Evolutionary conservation across 1,140 invertebrate species (phyloP), one percentile per base, ranked within the genome.

Genomic region (Polypedilum vanderplanki): DNA sequence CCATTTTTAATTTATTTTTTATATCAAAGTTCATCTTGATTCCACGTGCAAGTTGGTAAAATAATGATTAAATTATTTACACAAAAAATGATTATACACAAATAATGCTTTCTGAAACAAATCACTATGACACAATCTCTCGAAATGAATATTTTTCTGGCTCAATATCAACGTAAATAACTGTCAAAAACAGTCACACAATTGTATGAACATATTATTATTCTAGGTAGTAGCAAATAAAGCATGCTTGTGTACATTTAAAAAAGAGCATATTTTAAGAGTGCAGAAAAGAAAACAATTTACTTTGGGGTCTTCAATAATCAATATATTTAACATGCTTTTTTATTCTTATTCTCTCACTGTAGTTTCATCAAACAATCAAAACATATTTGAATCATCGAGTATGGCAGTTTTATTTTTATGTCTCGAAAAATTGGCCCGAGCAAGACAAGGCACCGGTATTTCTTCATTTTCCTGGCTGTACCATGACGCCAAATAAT

Each of bases 371-470:
- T 86, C 91, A 93, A 85, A 93, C 92, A 79, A 86, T 94, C 82
- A 87, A 91, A 86, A 94, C 92, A 85, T 93, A 90, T 86, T 87
- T 92, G 82, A 89, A 89, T 84, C 91, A 94, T 84, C 88, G 88
- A 80, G 90, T 94, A 82, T 93, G 91, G 91, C 89, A 93, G 80
- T 94, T 94, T 85, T 86, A 92, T 85, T 93, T 93, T 87, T 94
- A 94, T 87, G 90, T 94, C 80, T 88, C 90, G 80, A 92, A 93
- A 83, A 88, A 87, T 82, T 94, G 91, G 91, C 92, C 91, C 33
- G 89, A 92, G 77, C 88, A 92, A 22, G 65, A 70, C 1, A 57
- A 57, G 12, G 12, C n/a, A 78, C 89, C 90, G 76, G 89, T 94
- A 80, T 90, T 91, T 80, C 84, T 93, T 78, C 92, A 94, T 83